Conservation (phyloP, 2,113 vertebrate genomes). For the Xiphias gladius region DNA sequence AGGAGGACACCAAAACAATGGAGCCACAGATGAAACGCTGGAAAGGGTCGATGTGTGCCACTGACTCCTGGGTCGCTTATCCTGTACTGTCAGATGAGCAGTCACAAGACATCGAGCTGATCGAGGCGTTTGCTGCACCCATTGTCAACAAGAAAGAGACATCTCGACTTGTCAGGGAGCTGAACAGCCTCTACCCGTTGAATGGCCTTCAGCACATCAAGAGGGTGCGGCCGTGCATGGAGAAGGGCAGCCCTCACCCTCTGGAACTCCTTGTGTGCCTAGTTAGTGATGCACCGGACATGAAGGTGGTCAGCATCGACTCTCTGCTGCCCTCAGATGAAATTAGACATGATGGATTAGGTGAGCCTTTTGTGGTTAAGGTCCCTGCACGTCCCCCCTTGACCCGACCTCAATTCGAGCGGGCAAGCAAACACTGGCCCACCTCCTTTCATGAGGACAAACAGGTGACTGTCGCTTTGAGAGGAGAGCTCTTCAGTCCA, state of each 20-base stretch:
- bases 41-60: conserved; percentile 50
- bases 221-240: conserved; percentile 84
- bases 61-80: conserved; percentile 75
- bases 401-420: conserved; percentile 89
- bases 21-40: conserved; percentile 82
- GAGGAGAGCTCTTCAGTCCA: conserved; percentile 82
- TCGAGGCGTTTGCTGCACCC: conserved; percentile 85
- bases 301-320: background rate
- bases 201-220: conserved; percentile 86
- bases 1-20: conserved; percentile 69
- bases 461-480: conserved; percentile 80
- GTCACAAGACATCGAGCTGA: conserved; percentile 78
- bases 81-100: conserved; percentile 90
- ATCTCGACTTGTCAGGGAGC: conserved; percentile 84
- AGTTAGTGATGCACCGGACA: conserved; percentile 58
- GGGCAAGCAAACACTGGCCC: conserved; percentile 87
- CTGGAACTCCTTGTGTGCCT: conserved; percentile 89
- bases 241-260: conserved; percentile 59
- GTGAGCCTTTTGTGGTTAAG: conserved; percentile 85
- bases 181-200: conserved; percentile 82
- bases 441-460: conserved; percentile 91
- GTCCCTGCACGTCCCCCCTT: conserved; percentile 85
- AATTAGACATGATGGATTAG: conserved; percentile 78
- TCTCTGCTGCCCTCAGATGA: conserved; percentile 74
- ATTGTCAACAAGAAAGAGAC: conserved; percentile 88